Conservation (phyloP, 37 sponge, comb jelly and placozoan genomes). For the Cliona cf. orientalis region DNA sequence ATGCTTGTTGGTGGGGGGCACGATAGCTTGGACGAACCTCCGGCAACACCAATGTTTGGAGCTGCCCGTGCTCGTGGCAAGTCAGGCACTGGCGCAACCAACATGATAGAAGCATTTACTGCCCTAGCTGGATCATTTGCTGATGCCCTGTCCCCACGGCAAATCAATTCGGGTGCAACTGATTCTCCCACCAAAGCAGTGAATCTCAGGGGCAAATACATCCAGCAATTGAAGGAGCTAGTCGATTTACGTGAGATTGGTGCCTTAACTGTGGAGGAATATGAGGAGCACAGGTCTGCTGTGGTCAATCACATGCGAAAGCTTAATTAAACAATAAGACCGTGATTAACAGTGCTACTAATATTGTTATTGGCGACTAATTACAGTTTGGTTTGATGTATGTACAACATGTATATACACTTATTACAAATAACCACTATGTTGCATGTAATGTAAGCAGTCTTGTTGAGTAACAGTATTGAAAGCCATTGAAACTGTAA, state of each 20-base stretch:
- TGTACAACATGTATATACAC: not conserved
- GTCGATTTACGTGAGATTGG: conserved; percentile 8
- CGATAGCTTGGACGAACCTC: conserved; percentile 7
- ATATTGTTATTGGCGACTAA: not conserved
- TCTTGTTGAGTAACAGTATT: conserved; percentile 15
- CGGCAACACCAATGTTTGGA: conserved; percentile 9
- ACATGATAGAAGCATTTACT: conserved; percentile 4
- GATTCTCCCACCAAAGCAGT: conserved; percentile 4
- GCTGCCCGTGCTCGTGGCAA: not conserved
- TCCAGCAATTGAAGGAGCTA: not conserved
- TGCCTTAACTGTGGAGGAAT: conserved; percentile 16
- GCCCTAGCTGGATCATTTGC: not conserved
- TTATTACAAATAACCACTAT: not conserved
- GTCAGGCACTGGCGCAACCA: not conserved
- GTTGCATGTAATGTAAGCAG: not conserved
- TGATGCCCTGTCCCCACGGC: too few species aligned
- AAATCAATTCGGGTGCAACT: not conserved
- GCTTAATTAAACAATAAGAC: not conserved
- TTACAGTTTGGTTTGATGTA: not conserved
- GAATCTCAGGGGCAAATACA: not conserved
- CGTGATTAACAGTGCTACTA: not conserved
- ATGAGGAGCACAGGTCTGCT: conserved; percentile 2
- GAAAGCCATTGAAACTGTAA: conserved; percentile 10
- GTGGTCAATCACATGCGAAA: conserved; percentile 1
- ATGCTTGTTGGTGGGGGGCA: conserved; percentile 2